Conservation (phyloP, 2,113 vertebrate species). For the Tyto alba region DNA sequence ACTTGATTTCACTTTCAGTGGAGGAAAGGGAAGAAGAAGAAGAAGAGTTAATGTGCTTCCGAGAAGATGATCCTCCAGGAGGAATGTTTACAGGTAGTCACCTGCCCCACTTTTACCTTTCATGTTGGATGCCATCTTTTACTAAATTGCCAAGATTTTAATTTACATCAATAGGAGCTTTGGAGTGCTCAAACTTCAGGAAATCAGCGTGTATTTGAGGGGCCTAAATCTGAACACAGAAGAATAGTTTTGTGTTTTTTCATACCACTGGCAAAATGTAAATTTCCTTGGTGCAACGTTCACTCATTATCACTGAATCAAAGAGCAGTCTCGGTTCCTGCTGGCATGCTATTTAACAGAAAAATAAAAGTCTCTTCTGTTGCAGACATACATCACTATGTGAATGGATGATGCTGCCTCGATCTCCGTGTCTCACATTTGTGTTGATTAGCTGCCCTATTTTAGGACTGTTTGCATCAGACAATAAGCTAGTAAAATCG, state of each 20-base stretch:
- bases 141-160: conserved; percentile 5
- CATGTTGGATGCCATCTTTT: background rate
- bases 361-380: background rate
- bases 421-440: background rate
- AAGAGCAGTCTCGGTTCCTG: conserved; percentile 42
- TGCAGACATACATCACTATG: background rate
- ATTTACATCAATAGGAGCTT: background rate
- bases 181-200: background rate
- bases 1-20: background rate
- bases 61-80: background rate
- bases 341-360: conserved; percentile 22
- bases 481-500: background rate
- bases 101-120: background rate
- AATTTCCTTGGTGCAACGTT: background rate
- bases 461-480: background rate
- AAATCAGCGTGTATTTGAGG: background rate
- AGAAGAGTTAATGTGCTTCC: background rate
- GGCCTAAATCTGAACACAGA: background rate
- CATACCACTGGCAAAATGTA: conserved; percentile 17
- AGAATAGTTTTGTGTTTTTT: conserved; percentile 1
- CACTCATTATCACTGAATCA: conserved; percentile 47
- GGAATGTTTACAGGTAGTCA: background rate
- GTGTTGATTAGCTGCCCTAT: background rate
- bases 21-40: background rate
- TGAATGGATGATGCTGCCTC: background rate